Base-by-base conservation (phyloP, 2,797 vertebrate species). In the Salarias fasciatus region DNA sequence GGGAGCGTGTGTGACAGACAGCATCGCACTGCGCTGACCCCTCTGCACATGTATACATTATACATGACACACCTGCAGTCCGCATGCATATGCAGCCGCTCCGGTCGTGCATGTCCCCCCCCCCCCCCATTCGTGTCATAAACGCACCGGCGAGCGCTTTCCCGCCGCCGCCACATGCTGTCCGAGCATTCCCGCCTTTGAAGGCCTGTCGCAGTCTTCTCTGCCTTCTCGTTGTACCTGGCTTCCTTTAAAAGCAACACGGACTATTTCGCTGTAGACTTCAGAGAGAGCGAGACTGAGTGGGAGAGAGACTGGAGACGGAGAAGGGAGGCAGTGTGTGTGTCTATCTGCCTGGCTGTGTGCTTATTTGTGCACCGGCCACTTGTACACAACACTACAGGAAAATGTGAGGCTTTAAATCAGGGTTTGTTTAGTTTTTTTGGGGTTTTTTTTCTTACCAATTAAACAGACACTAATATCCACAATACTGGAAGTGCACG, bases 381-480 rank as follows among this genome's bases (percentile, higher is more conserved):
- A 10, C 38, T 35, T 46, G 42, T 45, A 49, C 10, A 5, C 18
- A 49, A 10, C 61, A 29, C 69, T 69, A 54, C 67, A 53, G 50
- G 12, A 77, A 54, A 49, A 40, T 7, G 13, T 12, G 54, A 59
- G 51, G 48, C 79, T 83, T 75, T 51, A 42, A 54, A 47, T 14
- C 40, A 57, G 65, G 53, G 54, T 74, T 74, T 68, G 29, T 76
- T 79, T n/a, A 35, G 33, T 9, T 35, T 9, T 31, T 31, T 33
- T 14, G 1, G n/a, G n/a, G n/a, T n/a, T n/a, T n/a, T 13, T 6
- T 15, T 35, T 77, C 74, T 77, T 53, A 47, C 72, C 83, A 85
- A 79, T 82, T 87, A 88, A 80, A 81, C 43, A 62, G 58, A 10
- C 55, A 24, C 37, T 72, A 71, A 63, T 76, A 79, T 64, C 74